phyloP scores from a whole-genome alignment of 2,113 vertebrate genomes.

The Phylloscopus trochiloides region DNA sequence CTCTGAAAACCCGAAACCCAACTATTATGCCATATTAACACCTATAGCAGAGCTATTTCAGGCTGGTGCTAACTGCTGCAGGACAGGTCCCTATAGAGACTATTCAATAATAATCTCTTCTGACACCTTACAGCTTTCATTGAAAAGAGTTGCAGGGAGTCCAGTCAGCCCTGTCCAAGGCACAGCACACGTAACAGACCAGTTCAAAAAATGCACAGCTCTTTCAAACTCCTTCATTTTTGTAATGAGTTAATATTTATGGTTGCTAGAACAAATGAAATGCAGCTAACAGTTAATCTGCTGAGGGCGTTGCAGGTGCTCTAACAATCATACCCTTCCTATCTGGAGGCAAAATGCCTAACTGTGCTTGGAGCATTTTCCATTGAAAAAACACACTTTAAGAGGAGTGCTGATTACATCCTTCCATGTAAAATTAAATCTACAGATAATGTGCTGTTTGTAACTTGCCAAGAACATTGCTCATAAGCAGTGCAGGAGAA shows the following conservation, averaged over 20 bases:
- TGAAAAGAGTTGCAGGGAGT: background rate
- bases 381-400: background rate
- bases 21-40: background rate
- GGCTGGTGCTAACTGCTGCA: background rate
- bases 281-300: background rate
- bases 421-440: constrained; percentile 24
- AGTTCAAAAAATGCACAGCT: background rate
- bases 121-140: background rate
- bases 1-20: background rate
- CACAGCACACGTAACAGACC: background rate
- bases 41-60: background rate
- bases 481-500: background rate
- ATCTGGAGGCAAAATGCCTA: background rate
- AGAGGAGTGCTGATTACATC: background rate
- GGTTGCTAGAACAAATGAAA: background rate
- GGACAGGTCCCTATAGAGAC: background rate
- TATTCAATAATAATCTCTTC: background rate
- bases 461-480: background rate
- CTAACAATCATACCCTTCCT: background rate
- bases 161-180: background rate
- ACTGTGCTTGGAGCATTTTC: background rate
- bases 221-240: background rate
- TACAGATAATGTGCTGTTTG: constrained; percentile 7
- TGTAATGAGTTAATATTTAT: background rate
- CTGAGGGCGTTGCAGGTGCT: background rate